Evolutionary conservation across 2,797 vertebrate genomes (phyloP).

Genomic region (Gobionotothen gibberifrons): DNA sequence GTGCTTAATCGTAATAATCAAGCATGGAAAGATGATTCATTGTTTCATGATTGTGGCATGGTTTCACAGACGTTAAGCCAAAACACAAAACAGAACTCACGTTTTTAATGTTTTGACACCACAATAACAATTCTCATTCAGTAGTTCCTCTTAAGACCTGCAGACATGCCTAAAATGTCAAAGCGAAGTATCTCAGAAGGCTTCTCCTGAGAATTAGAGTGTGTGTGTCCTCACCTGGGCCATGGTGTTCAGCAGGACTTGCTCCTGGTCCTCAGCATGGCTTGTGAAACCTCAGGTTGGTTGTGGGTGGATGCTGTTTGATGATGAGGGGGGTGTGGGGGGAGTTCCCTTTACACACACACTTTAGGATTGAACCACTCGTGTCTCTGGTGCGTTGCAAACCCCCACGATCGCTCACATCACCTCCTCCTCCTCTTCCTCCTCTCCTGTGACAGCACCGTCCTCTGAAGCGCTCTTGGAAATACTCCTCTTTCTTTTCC

Average conservation of each 20-base stretch:
- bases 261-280: constrained; percentile 72
- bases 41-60: background rate
- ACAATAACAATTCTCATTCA: background rate
- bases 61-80: background rate
- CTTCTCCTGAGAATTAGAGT: background rate
- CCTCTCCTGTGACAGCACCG: constrained; percentile 46
- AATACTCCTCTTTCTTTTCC: constrained; percentile 21
- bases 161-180: background rate
- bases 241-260: constrained; percentile 78
- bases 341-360: constrained; percentile 33
- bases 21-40: background rate
- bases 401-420: constrained; percentile 31
- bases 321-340: background rate
- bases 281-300: constrained; percentile 37
- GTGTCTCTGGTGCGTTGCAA: constrained; percentile 1
- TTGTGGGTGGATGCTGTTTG: constrained; percentile 23
- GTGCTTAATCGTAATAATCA: background rate
- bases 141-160: background rate
- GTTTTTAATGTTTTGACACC: no score
- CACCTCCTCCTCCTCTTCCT: constrained; percentile 9
- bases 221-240: constrained; percentile 75
- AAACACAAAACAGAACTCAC: background rate
- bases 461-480: constrained; percentile 35
- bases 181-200: background rate
- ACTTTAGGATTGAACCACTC: background rate